Conservation (phyloP, 2,888 invertebrate genomes). For the Troides oblongomaculatus region DNA sequence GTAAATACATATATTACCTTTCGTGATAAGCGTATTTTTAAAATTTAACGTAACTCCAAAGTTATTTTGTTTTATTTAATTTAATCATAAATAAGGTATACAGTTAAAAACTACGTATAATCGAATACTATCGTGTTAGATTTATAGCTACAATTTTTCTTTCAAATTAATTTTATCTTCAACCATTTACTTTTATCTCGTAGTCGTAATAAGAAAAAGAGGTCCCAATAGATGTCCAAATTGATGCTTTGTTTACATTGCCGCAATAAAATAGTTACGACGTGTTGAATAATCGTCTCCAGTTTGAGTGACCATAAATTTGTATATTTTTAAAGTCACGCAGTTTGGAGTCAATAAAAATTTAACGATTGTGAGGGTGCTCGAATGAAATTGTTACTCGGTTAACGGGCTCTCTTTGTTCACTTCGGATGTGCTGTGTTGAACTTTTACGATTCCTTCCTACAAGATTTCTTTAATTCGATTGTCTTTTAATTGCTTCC, state of each 20-base stretch:
- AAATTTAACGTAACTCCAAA: too few species aligned
- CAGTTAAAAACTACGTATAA: not conserved
- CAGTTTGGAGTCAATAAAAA: conserved; percentile 77
- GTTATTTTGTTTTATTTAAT: too few species aligned
- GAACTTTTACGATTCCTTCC: conserved; percentile 26
- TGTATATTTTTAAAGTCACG: conserved; percentile 78
- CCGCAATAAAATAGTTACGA: conserved; percentile 77
- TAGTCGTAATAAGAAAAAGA: conserved; percentile 34
- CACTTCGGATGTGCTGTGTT: conserved; percentile 23
- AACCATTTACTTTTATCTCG: conserved; percentile 19
- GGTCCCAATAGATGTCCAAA: conserved; percentile 55
- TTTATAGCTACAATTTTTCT: conserved; percentile 10
- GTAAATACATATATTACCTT: too few species aligned
- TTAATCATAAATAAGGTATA: too few species aligned
- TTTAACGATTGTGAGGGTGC: conserved; percentile 75
- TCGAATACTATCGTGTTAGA: not conserved
- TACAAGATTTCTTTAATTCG: conserved; percentile 27
- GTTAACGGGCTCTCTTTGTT: conserved; percentile 46
- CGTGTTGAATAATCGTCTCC: conserved; percentile 78
- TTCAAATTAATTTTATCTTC: conserved; percentile 18
- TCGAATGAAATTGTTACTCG: conserved; percentile 66
- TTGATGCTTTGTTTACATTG: conserved; percentile 74
- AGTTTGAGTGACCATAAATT: conserved; percentile 78
- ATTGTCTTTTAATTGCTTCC: conserved; percentile 26
- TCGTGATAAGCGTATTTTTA: too few species aligned